Evolutionary conservation across 64 coral and sea anemone genomes (phyloP).

Genomic region (Actinia equina): DNA sequence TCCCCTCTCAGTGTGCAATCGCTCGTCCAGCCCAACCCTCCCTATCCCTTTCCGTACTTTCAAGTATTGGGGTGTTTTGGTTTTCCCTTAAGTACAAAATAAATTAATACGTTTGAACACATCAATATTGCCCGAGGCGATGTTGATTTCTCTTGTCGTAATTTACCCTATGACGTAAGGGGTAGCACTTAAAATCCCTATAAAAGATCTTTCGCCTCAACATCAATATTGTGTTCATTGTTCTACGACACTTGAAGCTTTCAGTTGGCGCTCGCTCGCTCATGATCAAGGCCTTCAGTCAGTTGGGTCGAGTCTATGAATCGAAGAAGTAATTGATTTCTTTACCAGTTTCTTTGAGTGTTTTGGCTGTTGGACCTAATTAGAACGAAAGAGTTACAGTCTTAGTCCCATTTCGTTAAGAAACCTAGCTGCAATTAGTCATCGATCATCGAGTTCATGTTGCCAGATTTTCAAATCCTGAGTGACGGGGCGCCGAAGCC

Average conservation of each 20-base stretch:
- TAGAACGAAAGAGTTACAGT: background rate
- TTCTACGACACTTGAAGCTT: background rate
- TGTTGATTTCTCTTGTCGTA: constrained; percentile 12
- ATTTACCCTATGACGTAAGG: background rate
- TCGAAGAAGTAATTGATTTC: background rate
- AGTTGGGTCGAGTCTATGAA: background rate
- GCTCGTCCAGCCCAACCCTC: background rate
- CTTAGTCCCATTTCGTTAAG: background rate
- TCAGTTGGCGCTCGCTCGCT: constrained; percentile 8
- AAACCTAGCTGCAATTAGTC: background rate
- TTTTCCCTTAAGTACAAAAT: background rate
- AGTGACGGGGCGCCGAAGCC: constrained; percentile 3
- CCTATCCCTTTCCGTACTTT: background rate
- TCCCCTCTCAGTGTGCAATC: background rate
- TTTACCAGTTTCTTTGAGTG: background rate
- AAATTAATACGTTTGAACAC: background rate
- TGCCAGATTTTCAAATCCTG: constrained; percentile 11
- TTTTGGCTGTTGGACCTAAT: background rate
- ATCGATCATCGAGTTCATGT: constrained; percentile 8
- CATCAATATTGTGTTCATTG: constrained; percentile 3
- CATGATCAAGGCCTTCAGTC: background rate
- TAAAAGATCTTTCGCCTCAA: background rate
- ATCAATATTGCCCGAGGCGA: background rate
- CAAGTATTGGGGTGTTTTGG: background rate
- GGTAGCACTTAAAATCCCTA: constrained; percentile 1